Conservation (phyloP, 2,113 vertebrate species). For the Seriola rivoliana region DNA sequence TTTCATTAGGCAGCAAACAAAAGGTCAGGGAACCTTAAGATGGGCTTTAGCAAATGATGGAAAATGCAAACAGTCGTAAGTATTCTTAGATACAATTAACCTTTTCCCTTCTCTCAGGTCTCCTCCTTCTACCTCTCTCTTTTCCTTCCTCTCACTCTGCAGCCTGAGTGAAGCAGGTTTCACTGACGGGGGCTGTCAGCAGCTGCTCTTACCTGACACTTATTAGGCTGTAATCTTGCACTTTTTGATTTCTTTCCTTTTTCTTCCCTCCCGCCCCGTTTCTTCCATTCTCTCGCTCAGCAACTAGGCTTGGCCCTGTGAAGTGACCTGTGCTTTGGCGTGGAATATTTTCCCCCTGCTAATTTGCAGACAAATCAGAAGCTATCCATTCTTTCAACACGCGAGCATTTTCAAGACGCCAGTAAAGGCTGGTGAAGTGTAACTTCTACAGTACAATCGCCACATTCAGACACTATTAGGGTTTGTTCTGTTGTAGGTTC, state of each 20-base stretch:
- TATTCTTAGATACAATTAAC: conserved; percentile 86
- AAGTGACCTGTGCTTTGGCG: conserved; percentile 26
- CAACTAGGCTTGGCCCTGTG: neutral
- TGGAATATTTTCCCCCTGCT: conserved; percentile 36
- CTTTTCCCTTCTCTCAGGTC: conserved; percentile 66
- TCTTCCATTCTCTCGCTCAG: neutral
- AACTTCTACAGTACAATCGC: neutral
- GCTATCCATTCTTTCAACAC: conserved; percentile 16
- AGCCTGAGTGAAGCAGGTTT: conserved; percentile 29
- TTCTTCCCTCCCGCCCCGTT: neutral
- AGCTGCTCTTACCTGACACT: conserved; percentile 49
- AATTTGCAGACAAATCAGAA: conserved; percentile 46
- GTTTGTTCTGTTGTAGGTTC: neutral
- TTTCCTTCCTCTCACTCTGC: conserved; percentile 36
- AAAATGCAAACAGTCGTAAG: conserved; percentile 79
- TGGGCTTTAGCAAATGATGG: conserved; percentile 68
- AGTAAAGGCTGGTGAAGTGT: conserved; percentile 17
- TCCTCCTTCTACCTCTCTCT: neutral
- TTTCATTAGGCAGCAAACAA: conserved; percentile 80
- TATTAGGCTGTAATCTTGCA: conserved; percentile 39
- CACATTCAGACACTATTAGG: neutral
- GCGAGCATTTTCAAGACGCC: conserved; percentile 10
- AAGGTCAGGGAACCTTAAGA: conserved; percentile 81
- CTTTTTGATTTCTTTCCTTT: conserved; percentile 20
- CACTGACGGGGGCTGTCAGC: conserved; percentile 31